Conservation (phyloP, 2,797 vertebrate species). For the Rhinophrynus dorsalis region DNA sequence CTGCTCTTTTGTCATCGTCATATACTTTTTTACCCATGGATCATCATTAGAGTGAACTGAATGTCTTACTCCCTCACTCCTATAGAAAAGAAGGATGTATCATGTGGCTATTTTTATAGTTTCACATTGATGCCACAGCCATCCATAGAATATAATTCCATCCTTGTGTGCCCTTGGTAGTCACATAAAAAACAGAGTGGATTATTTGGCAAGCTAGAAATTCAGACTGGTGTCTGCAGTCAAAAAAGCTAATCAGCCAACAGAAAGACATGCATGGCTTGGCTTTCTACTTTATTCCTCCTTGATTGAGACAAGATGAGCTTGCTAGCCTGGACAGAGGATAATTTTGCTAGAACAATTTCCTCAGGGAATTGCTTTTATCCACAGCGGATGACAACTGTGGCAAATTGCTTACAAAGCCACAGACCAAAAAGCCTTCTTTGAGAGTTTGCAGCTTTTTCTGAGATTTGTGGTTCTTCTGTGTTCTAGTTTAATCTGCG, state of each 20-base stretch:
- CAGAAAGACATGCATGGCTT: conserved; percentile 55
- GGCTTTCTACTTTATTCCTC: conserved; percentile 54
- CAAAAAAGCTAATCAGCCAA: conserved; percentile 58
- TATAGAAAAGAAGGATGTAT: conserved; percentile 15
- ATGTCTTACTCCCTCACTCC: not conserved
- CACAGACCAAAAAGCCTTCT: conserved; percentile 42
- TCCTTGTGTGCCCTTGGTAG: too few relatives aligned
- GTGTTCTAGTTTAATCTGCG: conserved; percentile 23
- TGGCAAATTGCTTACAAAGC: conserved; percentile 57
- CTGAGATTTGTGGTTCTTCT: conserved; percentile 8
- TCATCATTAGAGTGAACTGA: not conserved
- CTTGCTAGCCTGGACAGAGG: conserved; percentile 53
- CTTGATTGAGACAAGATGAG: conserved; percentile 59
- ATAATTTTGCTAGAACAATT: conserved; percentile 60
- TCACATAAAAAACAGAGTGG: conserved; percentile 55
- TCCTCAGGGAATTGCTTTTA: conserved; percentile 58
- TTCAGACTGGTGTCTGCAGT: conserved; percentile 48
- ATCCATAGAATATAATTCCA: conserved; percentile 27
- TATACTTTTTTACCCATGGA: too few relatives aligned
- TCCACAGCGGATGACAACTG: conserved; percentile 56
- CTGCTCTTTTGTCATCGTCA: too few relatives aligned
- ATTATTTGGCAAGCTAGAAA: conserved; percentile 49
- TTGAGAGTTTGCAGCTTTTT: conserved; percentile 42
- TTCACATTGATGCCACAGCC: conserved; percentile 43
- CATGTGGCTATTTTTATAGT: conserved; percentile 21